phyloP scores from a whole-genome alignment of 2,797 vertebrate genomes.

The Pseudochirops corinnae region DNA sequence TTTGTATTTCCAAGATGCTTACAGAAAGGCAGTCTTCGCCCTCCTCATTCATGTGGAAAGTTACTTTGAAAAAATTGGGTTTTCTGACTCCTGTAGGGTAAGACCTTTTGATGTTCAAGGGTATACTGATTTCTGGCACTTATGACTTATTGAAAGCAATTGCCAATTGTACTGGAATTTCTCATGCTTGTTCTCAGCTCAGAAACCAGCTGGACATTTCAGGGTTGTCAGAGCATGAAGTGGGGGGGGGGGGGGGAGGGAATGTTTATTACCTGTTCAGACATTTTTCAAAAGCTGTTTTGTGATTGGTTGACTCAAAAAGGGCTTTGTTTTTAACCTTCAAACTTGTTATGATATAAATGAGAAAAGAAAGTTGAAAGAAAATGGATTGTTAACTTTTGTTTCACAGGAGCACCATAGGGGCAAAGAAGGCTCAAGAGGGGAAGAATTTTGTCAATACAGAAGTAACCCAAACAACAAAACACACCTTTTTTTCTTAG shows the following conservation, averaged over 20 bases:
- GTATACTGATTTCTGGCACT: constrained; percentile 54
- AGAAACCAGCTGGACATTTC: constrained; percentile 53
- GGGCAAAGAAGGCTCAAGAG: not conserved
- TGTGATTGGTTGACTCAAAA: constrained; percentile 81
- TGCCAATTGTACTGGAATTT: constrained; percentile 68
- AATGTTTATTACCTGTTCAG: constrained; percentile 74
- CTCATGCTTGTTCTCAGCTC: constrained; percentile 74
- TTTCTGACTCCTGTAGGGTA: not conserved
- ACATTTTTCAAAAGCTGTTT: constrained; percentile 82
- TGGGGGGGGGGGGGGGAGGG: constrained; percentile 50
- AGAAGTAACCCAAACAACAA: not conserved
- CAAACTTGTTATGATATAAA: constrained; percentile 56
- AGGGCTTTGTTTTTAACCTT: constrained; percentile 83
- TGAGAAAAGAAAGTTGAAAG: constrained; percentile 56
- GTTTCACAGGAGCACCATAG: not conserved
- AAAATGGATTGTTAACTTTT: constrained; percentile 30
- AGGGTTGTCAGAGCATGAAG: constrained; percentile 64
- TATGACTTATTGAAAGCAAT: constrained; percentile 66
- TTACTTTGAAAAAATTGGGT: constrained; percentile 9
- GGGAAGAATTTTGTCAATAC: not conserved
- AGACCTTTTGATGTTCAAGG: constrained; percentile 12
- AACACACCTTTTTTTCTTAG: constrained; percentile 17
- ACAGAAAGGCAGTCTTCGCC: not conserved
- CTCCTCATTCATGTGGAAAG: constrained; percentile 32
- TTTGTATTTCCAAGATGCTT: not conserved